Evolutionary conservation across 2,113 vertebrate genomes (phyloP).

Genomic region (Rhinogobius similis): DNA sequence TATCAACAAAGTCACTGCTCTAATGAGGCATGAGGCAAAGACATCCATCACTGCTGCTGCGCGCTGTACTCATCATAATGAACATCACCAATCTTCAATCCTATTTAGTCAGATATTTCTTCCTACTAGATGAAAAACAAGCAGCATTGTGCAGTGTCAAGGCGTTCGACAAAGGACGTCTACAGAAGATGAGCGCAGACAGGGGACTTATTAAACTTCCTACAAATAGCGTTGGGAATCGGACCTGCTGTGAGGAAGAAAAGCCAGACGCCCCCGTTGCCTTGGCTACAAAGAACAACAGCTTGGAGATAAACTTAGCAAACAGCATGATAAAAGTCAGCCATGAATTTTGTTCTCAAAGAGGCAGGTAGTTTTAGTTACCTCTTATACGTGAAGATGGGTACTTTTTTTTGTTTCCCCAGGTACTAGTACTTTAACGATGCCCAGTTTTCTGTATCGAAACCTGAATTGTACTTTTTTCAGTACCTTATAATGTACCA

Average conservation of each 20-base stretch:
- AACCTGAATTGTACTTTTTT: too few relatives aligned
- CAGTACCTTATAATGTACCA: too few relatives aligned
- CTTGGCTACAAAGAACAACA: constrained; percentile 25
- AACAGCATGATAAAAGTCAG: constrained; percentile 2
- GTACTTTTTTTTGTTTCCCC: too few relatives aligned
- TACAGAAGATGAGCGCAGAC: constrained; percentile 1
- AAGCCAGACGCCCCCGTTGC: constrained; percentile 11
- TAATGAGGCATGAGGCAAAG: constrained; percentile 19
- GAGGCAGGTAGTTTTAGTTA: neutral
- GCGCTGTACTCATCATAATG: neutral
- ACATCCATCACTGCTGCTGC: constrained; percentile 25
- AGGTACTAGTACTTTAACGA: too few relatives aligned
- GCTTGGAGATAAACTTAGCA: constrained; percentile 1
- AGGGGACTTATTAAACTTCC: constrained; percentile 10
- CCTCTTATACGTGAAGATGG: neutral
- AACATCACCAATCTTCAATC: neutral
- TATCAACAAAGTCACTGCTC: constrained; percentile 13
- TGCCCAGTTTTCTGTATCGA: too few relatives aligned
- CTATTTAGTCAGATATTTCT: neutral
- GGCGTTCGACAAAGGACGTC: neutral
- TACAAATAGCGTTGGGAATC: constrained; percentile 12
- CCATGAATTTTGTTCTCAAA: neutral
- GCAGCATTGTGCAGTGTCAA: neutral
- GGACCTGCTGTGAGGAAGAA: constrained; percentile 26
- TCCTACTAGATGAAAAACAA: neutral